Percentiles rank a stretch among this genome's conserved stretches.
phyloP scores from a whole-genome alignment of 92 coral and sea anemone genomes.

The Phenganax subtilis region DNA sequence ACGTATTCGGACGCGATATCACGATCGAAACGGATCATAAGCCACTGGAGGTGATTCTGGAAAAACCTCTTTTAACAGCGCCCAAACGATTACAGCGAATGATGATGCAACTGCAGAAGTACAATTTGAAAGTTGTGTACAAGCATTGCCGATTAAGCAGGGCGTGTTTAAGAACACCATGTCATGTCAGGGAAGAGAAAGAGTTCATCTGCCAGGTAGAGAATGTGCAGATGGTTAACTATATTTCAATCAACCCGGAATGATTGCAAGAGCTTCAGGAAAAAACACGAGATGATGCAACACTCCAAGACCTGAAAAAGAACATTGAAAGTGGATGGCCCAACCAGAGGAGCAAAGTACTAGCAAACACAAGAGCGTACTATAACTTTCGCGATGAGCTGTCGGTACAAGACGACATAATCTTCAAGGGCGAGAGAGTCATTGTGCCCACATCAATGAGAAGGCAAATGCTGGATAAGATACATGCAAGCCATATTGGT shows the following conservation, averaged over 20 bases:
- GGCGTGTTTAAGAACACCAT: not conserved
- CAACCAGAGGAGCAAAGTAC: conserved; percentile 23
- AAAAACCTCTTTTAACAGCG: conserved; percentile 39
- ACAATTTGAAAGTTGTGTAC: conserved; percentile 11
- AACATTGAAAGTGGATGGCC: conserved; percentile 24
- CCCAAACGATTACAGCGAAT: conserved; percentile 43
- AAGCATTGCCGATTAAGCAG: conserved; percentile 27
- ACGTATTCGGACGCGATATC: conserved; percentile 31
- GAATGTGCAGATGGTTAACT: conserved; percentile 12
- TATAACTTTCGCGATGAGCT: conserved; percentile 41
- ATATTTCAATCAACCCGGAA: conserved; percentile 4
- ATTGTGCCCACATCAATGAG: not conserved
- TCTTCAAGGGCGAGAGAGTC: not conserved
- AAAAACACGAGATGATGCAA: conserved; percentile 35
- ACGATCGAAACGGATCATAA: conserved; percentile 34
- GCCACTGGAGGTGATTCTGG: conserved; percentile 29
- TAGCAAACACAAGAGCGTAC: conserved; percentile 21
- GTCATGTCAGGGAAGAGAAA: not conserved
- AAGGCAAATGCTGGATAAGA: not conserved
- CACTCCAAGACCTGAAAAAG: conserved; percentile 10
- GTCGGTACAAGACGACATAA: conserved; percentile 22
- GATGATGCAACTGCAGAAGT: conserved; percentile 40
- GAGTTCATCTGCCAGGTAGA: conserved; percentile 1
- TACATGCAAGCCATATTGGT: not conserved
- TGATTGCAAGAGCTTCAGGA: conserved; percentile 28